These are phyloP conservation scores for Pachydiplax longipennis DNA, from an alignment of 2,888 invertebrate species.

Conservation along the genomic window DNA sequence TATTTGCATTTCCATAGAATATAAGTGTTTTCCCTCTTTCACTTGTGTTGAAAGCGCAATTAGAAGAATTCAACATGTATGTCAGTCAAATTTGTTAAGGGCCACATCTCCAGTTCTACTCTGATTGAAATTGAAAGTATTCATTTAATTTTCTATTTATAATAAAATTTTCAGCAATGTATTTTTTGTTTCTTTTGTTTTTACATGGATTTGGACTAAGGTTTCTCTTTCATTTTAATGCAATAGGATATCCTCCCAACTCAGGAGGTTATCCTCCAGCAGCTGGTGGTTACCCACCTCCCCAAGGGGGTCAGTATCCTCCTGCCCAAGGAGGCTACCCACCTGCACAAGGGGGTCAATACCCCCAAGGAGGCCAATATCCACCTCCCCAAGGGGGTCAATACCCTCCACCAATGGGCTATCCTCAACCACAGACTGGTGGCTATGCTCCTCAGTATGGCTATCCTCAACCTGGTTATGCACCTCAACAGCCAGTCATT, in stretches of 20 bases:
- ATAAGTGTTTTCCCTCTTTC: no score
- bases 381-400: slow-evolving; percentile 53
- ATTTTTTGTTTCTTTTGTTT: no score
- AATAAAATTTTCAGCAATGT: no score
- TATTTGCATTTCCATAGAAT: no score
- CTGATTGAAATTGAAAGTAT: no score
- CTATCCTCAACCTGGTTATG: slow-evolving; percentile 50
- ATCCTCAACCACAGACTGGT: slow-evolving; percentile 34
- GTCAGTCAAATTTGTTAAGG: no score
- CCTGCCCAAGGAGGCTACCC: slow-evolving; percentile 50
- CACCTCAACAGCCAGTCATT: slow-evolving; percentile 50
- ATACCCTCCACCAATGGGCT: slow-evolving; percentile 51
- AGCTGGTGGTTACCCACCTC: slow-evolving; percentile 49
- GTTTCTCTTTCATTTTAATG: no score
- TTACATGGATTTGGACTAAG: no score
- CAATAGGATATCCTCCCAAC: neutral
- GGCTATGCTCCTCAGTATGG: neutral
- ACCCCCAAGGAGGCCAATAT: slow-evolving; percentile 43
- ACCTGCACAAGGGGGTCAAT: slow-evolving; percentile 50
- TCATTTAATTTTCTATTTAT: no score
- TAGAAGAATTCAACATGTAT: no score
- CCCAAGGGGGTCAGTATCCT: slow-evolving; percentile 51
- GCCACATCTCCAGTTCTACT: no score
- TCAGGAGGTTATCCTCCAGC: slow-evolving; percentile 52
- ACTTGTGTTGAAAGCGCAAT: no score